Conservation (phyloP, 2,797 vertebrate genomes). For the Cottoperca gobio region DNA sequence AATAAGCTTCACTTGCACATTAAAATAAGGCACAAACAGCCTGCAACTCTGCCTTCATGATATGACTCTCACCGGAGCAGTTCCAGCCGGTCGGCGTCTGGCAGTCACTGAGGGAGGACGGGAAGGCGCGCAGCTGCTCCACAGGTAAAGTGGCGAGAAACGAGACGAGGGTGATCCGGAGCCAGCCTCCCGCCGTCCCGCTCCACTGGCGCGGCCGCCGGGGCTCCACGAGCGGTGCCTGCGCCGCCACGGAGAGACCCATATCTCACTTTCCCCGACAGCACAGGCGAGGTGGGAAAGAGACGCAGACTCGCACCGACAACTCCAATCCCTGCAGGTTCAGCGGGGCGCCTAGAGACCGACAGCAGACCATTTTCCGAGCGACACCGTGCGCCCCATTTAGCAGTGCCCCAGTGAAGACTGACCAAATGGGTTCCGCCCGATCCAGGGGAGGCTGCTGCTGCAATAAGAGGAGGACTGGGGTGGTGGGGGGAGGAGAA, state of each 20-base stretch:
- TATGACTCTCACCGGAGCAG: slow-evolving; percentile 92
- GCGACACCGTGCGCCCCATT: slow-evolving; percentile 83
- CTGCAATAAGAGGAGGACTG: slow-evolving; percentile 52
- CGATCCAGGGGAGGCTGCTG: slow-evolving; percentile 66
- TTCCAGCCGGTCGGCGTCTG: slow-evolving; percentile 99
- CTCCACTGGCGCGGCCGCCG: slow-evolving; percentile 80
- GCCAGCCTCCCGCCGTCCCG: slow-evolving; percentile 90
- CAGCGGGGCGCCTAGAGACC: slow-evolving; percentile 75
- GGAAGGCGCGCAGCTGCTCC: slow-evolving; percentile 95
- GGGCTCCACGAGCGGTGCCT: slow-evolving; percentile 74
- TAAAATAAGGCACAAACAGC: neutral
- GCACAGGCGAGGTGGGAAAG: slow-evolving; percentile 66
- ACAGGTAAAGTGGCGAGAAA: slow-evolving; percentile 92
- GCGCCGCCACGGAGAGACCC: slow-evolving; percentile 76
- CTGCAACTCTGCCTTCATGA: slow-evolving; percentile 11
- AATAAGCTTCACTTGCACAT: slow-evolving; percentile 2
- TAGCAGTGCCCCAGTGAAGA: slow-evolving; percentile 67
- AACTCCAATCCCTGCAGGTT: slow-evolving; percentile 77
- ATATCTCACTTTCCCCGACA: slow-evolving; percentile 81
- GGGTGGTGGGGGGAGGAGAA: neutral
- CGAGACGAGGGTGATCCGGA: slow-evolving; percentile 89
- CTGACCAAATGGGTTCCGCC: slow-evolving; percentile 74
- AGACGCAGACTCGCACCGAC: slow-evolving; percentile 73
- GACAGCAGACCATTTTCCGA: slow-evolving; percentile 83
- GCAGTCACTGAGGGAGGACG: slow-evolving; percentile 97